Percentiles rank a stretch among this genome's conserved stretches.
phyloP scores from a whole-genome alignment of 2,113 vertebrate species.

The Sigmodon hispidus region DNA sequence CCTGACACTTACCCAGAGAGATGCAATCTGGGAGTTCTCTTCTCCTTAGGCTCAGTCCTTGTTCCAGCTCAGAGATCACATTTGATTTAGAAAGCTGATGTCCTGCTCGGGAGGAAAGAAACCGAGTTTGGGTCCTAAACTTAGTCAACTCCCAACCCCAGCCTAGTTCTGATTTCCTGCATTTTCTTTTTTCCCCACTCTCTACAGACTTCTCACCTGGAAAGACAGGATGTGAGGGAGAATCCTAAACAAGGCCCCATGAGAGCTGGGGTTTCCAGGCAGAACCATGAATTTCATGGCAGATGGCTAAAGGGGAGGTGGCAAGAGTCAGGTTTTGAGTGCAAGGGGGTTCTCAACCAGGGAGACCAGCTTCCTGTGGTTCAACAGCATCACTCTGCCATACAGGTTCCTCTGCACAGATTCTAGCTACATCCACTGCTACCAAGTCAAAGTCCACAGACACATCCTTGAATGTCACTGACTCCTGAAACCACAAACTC shows the following conservation, averaged over 20 bases:
- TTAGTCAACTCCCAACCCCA: neutral
- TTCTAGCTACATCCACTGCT: constrained; percentile 8
- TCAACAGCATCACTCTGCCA: neutral
- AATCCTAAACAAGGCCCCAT: neutral
- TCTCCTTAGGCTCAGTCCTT: neutral
- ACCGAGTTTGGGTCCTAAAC: neutral
- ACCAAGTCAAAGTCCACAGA: constrained; percentile 31
- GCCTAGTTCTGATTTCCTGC: neutral
- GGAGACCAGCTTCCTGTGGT: neutral
- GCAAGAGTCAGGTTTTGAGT: neutral
- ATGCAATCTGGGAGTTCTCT: neutral
- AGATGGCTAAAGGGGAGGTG: neutral
- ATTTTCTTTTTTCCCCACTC: neutral
- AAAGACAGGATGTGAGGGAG: neutral
- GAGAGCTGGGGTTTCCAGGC: neutral
- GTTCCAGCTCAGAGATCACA: constrained; percentile 30
- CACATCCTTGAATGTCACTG: constrained; percentile 34
- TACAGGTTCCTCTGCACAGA: neutral
- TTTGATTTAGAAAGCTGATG: constrained; percentile 34
- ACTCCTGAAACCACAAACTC: constrained; percentile 64
- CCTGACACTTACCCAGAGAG: constrained; percentile 14
- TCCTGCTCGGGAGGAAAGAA: neutral
- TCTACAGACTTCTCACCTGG: neutral
- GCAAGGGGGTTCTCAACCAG: neutral
- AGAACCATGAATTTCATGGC: neutral